A percentile compares a stretch with the other conserved stretches of the same genome.
Conservation (phyloP, 2,113 vertebrate genomes). For the Pygoscelis adeliae region DNA sequence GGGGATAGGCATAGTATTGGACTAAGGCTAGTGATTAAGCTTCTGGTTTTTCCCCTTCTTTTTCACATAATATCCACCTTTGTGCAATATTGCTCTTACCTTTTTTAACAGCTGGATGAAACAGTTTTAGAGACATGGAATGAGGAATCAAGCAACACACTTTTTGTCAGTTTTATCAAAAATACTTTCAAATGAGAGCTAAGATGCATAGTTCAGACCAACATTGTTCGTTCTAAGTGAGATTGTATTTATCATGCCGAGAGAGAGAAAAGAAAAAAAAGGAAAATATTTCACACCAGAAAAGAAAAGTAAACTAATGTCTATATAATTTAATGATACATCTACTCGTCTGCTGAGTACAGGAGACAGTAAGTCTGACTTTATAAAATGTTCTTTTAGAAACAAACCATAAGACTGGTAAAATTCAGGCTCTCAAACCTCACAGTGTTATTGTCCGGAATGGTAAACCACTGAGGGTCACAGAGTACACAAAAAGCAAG, state of each 20-base stretch:
- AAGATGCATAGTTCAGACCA: neutral
- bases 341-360: neutral
- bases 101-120: neutral
- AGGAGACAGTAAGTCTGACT: neutral
- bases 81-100: neutral
- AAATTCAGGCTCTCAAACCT: neutral
- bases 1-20: neutral
- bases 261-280: neutral
- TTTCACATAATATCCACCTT: neutral
- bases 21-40: neutral
- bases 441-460: neutral
- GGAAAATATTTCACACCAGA: neutral
- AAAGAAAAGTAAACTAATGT: neutral
- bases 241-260: neutral
- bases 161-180: neutral
- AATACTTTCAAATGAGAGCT: neutral
- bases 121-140: neutral
- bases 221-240: neutral
- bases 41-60: neutral
- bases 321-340: neutral
- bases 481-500: neutral
- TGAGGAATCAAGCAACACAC: neutral
- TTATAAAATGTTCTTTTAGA: neutral
- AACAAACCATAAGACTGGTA: neutral
- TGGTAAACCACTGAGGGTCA: neutral